Evolutionary conservation across 37 sponge, comb jelly and placozoan species (phyloP), one percentile per base, ranked within the genome.

Genomic region (Crambe crambe): DNA sequence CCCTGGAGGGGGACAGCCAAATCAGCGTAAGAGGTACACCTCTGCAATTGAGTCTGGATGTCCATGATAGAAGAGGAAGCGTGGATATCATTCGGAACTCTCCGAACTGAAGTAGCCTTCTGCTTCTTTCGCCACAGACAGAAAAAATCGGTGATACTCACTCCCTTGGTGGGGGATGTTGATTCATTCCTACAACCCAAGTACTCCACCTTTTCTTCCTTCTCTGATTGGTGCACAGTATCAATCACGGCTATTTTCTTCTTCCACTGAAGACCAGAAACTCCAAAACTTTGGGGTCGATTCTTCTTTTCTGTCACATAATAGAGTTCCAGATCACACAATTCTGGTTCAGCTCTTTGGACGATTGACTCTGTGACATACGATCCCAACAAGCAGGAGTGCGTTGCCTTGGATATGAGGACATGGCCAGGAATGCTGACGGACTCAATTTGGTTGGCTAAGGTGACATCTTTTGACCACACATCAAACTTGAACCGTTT

Each of bases 401-500:
- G 32, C 0, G 92, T 92, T 17, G 73, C 34, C 21, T 42, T 41
- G 18, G 92, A 87, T 51, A 92, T 70, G 42, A 92, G 12, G 22
- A 85, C 92, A 1, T 67, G 74, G 0, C 95, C 98, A 43, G 90
- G 77, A 6, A 77, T 57, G 12, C 95, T 85, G 22, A 78, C 63
- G 31, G 88, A 81, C 72, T 97, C 98, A 63, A 97, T 87, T 42
- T 89, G 85, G 43, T 85, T 92, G 30, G 98, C 98, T 42, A 92
- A 65, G 32, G 80, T 78, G 25, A 97, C 98, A 72, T 89, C 92
- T 41, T 87, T 86, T 30, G 95, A 95, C 95, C 95, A 97, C 0
- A 97, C 98, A 80, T 97, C 98, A 87, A 91, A 97, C 61, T 92
- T 89, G 82, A 92, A 95, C 69, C 92, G 70, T 32, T 84, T 84